These are phyloP conservation scores for Onychorhynchus coronatus DNA, from an alignment of 2,113 vertebrate genomes.

Conservation along the genomic window DNA sequence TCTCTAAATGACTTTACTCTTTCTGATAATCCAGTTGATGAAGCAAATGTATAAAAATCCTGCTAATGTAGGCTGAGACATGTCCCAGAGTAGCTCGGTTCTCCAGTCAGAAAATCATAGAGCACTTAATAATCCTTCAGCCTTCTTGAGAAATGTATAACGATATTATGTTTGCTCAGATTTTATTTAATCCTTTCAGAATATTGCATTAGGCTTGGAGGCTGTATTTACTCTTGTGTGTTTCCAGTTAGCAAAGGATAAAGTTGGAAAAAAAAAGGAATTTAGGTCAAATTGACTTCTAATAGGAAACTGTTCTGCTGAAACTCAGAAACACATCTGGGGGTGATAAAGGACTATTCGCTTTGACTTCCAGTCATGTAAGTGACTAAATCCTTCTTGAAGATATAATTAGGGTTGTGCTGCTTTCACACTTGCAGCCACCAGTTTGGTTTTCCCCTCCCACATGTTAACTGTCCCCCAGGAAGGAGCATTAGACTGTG, in stretches of 20 bases:
- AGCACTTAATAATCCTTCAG: constrained; percentile 48
- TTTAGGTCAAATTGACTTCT: neutral
- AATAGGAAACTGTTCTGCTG: neutral
- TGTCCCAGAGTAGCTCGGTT: constrained; percentile 28
- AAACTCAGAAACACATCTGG: neutral
- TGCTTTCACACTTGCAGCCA: neutral
- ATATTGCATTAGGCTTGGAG: constrained; percentile 22
- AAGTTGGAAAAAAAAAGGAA: neutral
- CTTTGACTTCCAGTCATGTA: neutral
- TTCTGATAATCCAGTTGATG: constrained; percentile 46
- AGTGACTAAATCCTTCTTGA: neutral
- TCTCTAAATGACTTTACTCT: constrained; percentile 9
- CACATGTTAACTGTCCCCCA: neutral
- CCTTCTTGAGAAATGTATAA: constrained; percentile 32
- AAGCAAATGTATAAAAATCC: constrained; percentile 40
- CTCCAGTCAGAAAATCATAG: constrained; percentile 23
- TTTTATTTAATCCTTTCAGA: constrained; percentile 62
- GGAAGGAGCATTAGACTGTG: neutral
- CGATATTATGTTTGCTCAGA: constrained; percentile 35
- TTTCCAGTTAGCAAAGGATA: constrained; percentile 24
- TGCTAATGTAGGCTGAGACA: constrained; percentile 34
- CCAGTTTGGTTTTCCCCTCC: neutral
- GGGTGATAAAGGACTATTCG: neutral
- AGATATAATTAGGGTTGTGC: neutral
- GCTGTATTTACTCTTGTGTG: constrained; percentile 30